phyloP scores from a whole-genome alignment of 2,113 vertebrate species.

The Hippolais icterina region DNA sequence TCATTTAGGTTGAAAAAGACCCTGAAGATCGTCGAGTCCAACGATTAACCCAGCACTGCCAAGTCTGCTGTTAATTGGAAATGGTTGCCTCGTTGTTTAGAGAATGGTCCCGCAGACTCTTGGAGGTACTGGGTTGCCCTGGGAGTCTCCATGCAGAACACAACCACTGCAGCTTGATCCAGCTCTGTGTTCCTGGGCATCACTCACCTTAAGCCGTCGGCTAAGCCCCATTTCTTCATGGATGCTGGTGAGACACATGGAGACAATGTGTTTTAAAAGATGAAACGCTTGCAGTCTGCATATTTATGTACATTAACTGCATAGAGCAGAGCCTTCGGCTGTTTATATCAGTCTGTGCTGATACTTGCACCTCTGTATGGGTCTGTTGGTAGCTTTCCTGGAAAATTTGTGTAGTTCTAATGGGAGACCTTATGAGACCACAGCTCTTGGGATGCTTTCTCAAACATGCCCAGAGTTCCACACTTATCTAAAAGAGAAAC shows the following conservation, averaged over 20 bases:
- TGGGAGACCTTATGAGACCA: not conserved
- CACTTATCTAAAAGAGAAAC: not conserved
- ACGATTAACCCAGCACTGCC: fast-evolving
- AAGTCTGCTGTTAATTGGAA: not conserved
- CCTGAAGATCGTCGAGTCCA: not conserved
- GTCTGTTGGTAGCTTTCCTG: not conserved
- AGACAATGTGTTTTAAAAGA: not conserved
- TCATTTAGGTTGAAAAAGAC: not conserved
- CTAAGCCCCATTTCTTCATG: not conserved
- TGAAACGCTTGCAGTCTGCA: not conserved
- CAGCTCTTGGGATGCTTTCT: not conserved
- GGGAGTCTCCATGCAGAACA: not conserved
- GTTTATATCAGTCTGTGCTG: not conserved
- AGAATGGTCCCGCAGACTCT: not conserved
- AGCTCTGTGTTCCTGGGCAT: not conserved
- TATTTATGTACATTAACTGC: not conserved
- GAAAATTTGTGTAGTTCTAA: not conserved
- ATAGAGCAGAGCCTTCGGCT: not conserved
- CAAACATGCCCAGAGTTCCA: not conserved
- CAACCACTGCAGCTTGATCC: not conserved
- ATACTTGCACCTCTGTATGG: fast-evolving
- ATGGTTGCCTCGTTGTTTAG: not conserved
- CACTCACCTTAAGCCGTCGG: not conserved
- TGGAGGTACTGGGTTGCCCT: fast-evolving
- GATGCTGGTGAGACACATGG: not conserved